Conservation (phyloP, 2,797 vertebrate genomes). For the Phrynocephalus guinanensis region DNA sequence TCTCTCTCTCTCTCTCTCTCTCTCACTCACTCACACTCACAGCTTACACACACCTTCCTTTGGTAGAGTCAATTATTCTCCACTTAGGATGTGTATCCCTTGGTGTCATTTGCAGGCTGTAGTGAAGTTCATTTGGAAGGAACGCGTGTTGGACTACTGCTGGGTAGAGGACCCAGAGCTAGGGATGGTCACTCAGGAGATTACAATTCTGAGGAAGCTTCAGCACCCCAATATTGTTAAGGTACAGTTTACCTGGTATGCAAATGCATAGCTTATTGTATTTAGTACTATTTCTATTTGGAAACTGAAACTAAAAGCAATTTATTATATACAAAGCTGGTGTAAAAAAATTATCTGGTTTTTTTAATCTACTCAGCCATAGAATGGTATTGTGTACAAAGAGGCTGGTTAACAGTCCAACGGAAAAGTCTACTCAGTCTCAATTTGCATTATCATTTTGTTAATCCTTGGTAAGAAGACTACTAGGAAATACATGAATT, state of each 20-base stretch:
- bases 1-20: too few relatives aligned
- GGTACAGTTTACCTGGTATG: slow-evolving; percentile 72
- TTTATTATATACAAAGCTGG: background rate
- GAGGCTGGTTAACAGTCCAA: background rate
- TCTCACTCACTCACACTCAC: too few relatives aligned
- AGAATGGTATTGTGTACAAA: background rate
- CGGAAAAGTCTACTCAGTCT: background rate
- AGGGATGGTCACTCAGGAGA: slow-evolving; percentile 91
- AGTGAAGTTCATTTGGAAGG: slow-evolving; percentile 95
- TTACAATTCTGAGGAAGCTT: slow-evolving; percentile 88
- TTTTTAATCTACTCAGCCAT: background rate
- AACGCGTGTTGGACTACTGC: slow-evolving; percentile 88
- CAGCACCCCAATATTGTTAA: slow-evolving; percentile 91
- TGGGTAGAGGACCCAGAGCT: slow-evolving; percentile 91
- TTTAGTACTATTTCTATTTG: background rate
- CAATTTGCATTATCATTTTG: background rate
- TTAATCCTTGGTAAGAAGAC: background rate
- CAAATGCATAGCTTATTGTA: background rate
- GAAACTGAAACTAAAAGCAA: background rate
- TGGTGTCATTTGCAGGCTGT: slow-evolving; percentile 80
- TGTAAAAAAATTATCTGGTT: background rate
- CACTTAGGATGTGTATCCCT: background rate
- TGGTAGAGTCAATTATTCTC: background rate
- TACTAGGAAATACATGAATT: background rate
- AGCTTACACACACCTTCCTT: background rate